Base-by-base conservation (phyloP, 1,140 invertebrate genomes). In the Acyrthosiphon pisum region DNA sequence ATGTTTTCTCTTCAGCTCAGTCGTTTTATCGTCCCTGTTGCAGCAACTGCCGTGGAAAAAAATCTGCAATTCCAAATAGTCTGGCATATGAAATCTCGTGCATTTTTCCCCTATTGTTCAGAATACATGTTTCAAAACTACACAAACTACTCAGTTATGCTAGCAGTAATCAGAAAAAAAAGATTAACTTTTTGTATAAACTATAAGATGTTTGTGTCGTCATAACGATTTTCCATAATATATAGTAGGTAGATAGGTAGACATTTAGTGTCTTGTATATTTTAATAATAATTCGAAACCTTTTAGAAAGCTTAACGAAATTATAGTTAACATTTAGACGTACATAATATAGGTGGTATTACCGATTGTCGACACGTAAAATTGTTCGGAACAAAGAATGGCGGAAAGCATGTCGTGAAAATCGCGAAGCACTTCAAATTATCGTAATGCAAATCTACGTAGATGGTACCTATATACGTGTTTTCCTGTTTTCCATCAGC, bases 31-130 rank as follows among this genome's bases (percentile, higher is more conserved):
- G 53, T 90, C 89, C 89, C 89, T 68, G 53, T 90, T 68, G 56
- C 53, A 56, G 56, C 53, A 56, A 44, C 37, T 44, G 26, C 89
- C 89, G 89, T 44, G 53, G 89, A 68, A 90, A 90, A 60, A 90
- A 90, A 90, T 90, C 89, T 90, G 89, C 89, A 90, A 90, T 90
- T 90, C 89, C 89, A 68, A 90, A 90, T 44, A 90, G 88, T 89
- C 88, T 89, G 88, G 53, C 89, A 30, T 68, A 90, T 68, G 89
- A 90, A 90, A 90, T 90, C 89, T 68, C 89, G 89, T 90, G 68
- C 53, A 44, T 90, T 90, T 76, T 90, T n/a, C 56, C 53, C 89
- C 56, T 44, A 44, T 68, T 90, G 53, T 41, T 22, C 35, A 90
- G 53, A 68, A 60, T 90, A 68, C 53, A 44, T 30, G 89, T 60